These are phyloP conservation scores for Lepidonotus clava DNA, from an alignment of 2,888 invertebrate genomes.

Conservation along the genomic window DNA sequence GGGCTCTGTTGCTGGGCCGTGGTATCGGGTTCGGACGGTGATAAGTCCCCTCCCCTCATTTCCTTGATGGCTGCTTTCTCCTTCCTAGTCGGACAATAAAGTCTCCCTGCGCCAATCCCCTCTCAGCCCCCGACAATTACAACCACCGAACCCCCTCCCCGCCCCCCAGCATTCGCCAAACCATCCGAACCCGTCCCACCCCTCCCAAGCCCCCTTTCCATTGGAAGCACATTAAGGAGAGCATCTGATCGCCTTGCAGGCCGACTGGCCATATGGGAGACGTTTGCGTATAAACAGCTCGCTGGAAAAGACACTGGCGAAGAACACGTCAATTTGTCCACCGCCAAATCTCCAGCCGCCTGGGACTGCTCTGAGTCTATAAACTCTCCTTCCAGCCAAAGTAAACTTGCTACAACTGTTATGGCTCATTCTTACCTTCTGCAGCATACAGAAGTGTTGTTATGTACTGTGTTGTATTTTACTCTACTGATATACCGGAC, in stretches of 20 bases:
- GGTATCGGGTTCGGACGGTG: conserved; percentile 19
- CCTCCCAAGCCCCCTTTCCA: neutral
- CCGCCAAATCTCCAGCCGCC: neutral
- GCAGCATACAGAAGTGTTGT: too few relatives aligned
- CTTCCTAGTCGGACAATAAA: conserved; percentile 6
- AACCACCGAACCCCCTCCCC: neutral
- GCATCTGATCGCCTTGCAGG: neutral
- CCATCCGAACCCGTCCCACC: neutral
- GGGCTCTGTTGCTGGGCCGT: neutral
- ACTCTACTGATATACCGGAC: too few relatives aligned
- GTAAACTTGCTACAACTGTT: too few relatives aligned
- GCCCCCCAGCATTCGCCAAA: neutral
- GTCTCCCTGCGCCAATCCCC: neutral
- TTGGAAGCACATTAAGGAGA: neutral
- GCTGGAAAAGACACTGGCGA: neutral
- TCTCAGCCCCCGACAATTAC: too few relatives aligned
- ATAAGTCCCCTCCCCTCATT: conserved; percentile 27
- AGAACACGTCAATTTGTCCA: conserved; percentile 14
- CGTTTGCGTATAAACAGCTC: neutral
- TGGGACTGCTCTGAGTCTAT: neutral
- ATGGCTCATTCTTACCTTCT: too few relatives aligned
- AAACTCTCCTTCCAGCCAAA: too few relatives aligned
- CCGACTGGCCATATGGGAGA: conserved; percentile 34
- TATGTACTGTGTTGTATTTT: too few relatives aligned
- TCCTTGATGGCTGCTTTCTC: conserved; percentile 24